phyloP scores from a whole-genome alignment of 2,113 vertebrate genomes.

The Gnathonemus longibarbis region DNA sequence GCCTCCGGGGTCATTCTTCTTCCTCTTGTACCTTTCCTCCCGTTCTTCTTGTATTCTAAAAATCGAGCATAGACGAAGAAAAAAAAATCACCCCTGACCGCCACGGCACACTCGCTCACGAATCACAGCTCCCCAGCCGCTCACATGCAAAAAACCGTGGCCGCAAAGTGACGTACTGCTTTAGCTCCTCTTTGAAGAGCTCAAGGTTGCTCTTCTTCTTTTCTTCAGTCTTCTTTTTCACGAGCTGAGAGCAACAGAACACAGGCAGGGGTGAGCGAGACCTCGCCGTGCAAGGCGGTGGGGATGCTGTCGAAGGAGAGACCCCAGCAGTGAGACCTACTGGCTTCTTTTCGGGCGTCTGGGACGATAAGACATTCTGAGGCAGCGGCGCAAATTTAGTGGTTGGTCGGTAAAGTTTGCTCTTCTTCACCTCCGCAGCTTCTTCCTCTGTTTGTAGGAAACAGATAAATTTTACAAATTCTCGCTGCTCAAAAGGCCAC shows the following conservation, averaged over 20 bases:
- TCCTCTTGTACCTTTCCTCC: conserved; percentile 64
- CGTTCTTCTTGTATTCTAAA: conserved; percentile 69
- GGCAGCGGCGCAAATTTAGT: conserved; percentile 50
- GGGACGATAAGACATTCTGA: conserved; percentile 44
- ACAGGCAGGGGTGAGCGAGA: background rate
- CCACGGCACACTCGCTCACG: background rate
- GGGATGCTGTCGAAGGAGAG: too few species aligned
- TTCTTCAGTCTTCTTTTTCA: conserved; percentile 63
- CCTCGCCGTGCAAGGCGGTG: background rate
- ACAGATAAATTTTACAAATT: background rate
- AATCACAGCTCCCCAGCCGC: background rate
- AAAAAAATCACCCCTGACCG: background rate
- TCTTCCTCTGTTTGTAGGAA: conserved; percentile 54
- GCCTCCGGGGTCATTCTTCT: conserved; percentile 54
- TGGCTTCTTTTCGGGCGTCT: conserved; percentile 50
- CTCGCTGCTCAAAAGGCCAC: background rate
- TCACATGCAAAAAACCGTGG: background rate
- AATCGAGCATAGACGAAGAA: background rate
- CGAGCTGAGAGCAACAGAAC: conserved; percentile 39
- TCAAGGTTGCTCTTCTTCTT: conserved; percentile 73
- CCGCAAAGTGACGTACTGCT: conserved; percentile 51
- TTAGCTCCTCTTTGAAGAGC: conserved; percentile 70
- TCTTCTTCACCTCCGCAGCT: conserved; percentile 58
- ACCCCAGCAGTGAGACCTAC: conserved; percentile 44
- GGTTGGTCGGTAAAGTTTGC: conserved; percentile 60